Conservation (phyloP, 2,888 invertebrate genomes). For the Rhabditoides inermis region DNA sequence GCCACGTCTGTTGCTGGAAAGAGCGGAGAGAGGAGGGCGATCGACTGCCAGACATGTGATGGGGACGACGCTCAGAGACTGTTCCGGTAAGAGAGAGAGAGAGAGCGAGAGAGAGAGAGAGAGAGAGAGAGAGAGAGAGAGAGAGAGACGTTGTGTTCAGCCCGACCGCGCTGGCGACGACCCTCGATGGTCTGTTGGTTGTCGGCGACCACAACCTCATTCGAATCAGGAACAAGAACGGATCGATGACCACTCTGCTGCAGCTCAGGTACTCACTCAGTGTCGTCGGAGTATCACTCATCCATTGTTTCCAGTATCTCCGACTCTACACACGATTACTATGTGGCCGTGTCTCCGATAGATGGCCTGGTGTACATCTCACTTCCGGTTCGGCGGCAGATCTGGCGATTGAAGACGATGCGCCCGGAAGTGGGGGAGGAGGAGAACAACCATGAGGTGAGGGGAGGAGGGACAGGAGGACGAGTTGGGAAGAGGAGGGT, state of each 20-base stretch:
- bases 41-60: too few species aligned
- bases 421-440: conserved; percentile 17
- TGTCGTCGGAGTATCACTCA: background rate
- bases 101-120: too few species aligned
- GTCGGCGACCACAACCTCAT: conserved; percentile 50
- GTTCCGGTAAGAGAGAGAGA: too few species aligned
- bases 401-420: conserved; percentile 53
- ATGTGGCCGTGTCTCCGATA: conserved; percentile 87
- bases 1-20: too few species aligned
- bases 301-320: conserved; percentile 67
- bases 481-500: background rate
- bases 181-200: conserved; percentile 89
- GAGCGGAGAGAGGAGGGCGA: too few species aligned
- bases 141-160: too few species aligned
- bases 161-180: conserved; percentile 85
- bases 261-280: conserved; percentile 66
- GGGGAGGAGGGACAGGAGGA: background rate
- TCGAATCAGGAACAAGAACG: conserved; percentile 73
- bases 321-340: conserved; percentile 88
- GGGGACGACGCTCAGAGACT: too few species aligned
- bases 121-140: too few species aligned
- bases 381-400: conserved; percentile 86
- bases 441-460: conserved; percentile 29
- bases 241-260: conserved; percentile 77
- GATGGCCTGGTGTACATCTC: conserved; percentile 92